A percentile compares a stretch with the other conserved stretches of the same genome.
phyloP scores from a whole-genome alignment of 1,140 invertebrate species.

The Spodoptera frugiperda region DNA sequence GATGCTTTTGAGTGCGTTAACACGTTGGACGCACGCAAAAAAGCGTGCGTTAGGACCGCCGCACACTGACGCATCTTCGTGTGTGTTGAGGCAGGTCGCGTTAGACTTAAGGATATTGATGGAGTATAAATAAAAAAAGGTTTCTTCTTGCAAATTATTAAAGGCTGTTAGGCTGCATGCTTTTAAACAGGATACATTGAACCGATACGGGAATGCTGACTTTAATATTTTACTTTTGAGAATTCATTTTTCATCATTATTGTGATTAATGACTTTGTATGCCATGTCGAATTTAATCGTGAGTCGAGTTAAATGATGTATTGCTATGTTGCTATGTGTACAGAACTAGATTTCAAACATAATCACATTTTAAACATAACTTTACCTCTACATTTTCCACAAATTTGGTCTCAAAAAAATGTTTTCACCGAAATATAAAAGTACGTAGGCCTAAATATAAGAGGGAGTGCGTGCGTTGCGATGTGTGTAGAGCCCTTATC shows the following conservation, averaged over 20 bases:
- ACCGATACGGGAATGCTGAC: neutral
- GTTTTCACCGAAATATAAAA: too few species aligned
- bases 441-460: constrained; percentile 6
- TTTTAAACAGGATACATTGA: constrained; percentile 1
- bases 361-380: too few species aligned
- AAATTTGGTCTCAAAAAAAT: too few species aligned
- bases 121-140: constrained; percentile 31
- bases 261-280: constrained; percentile 5
- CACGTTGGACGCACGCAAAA: constrained; percentile 70
- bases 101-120: constrained; percentile 29
- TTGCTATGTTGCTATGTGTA: too few species aligned
- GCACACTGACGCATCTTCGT: constrained; percentile 17
- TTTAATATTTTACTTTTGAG: neutral
- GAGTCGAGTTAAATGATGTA: neutral
- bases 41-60: constrained; percentile 56
- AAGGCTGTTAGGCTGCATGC: neutral
- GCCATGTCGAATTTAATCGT: neutral
- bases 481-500: constrained; percentile 9
- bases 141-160: constrained; percentile 12
- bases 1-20: constrained; percentile 75
- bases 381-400: too few species aligned
- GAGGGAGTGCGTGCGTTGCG: neutral
- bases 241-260: constrained; percentile 11
- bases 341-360: too few species aligned
- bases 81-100: constrained; percentile 37